These are phyloP conservation scores for Riptortus pedestris DNA, from an alignment of 1,140 invertebrate species.

Conservation along the genomic window DNA sequence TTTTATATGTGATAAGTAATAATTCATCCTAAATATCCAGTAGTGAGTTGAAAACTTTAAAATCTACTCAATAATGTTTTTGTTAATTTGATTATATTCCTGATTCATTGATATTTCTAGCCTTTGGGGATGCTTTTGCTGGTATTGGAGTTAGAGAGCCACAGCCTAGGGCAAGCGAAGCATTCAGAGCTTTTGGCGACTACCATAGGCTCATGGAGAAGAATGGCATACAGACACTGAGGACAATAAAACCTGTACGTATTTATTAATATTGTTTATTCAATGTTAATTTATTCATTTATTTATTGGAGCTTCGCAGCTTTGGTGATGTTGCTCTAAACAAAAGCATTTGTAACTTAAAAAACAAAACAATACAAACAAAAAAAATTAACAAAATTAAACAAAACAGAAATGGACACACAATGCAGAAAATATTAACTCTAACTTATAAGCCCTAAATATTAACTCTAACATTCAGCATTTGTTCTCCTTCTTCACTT, in stretches of 20 bases:
- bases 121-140: constrained; percentile 89
- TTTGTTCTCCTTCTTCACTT: too few relatives aligned
- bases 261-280: not conserved
- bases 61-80: too few relatives aligned
- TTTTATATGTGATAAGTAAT: too few relatives aligned
- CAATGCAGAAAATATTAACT: not conserved
- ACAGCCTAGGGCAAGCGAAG: constrained; percentile 87
- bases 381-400: too few relatives aligned
- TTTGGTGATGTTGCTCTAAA: too few relatives aligned
- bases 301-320: not conserved
- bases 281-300: not conserved
- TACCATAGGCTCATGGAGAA: constrained; percentile 89
- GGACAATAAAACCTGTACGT: constrained; percentile 78
- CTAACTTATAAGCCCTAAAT: too few relatives aligned
- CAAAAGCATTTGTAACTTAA: too few relatives aligned
- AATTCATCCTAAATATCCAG: too few relatives aligned
- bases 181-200: constrained; percentile 89
- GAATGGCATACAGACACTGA: constrained; percentile 80
- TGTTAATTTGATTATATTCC: constrained; percentile 35
- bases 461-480: too few relatives aligned
- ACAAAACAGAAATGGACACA: not conserved
- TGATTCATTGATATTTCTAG: constrained; percentile 43
- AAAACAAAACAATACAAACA: too few relatives aligned
- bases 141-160: constrained; percentile 90
- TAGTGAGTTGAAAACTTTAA: not conserved